A percentile compares a stretch with the other conserved stretches of the same genome.
Conservation (phyloP, 2,113 vertebrate species). For the Lasiurus cinereus region DNA sequence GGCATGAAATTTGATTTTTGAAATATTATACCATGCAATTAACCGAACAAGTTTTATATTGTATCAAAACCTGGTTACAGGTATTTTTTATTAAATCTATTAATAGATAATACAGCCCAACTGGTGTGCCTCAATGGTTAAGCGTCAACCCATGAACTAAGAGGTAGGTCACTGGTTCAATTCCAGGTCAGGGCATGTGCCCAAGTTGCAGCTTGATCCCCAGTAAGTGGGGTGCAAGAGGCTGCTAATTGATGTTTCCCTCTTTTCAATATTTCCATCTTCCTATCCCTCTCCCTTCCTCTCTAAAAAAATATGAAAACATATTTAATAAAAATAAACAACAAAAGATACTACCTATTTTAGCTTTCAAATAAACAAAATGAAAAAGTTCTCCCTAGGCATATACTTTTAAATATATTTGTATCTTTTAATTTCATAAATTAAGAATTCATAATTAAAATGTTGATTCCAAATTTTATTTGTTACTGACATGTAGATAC, state of each 20-base stretch:
- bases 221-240: no score
- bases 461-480: slow-evolving; percentile 68
- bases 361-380: slow-evolving; percentile 35
- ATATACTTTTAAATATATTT: slow-evolving; percentile 4
- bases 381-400: not conserved
- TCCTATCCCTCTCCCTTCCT: no score
- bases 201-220: no score
- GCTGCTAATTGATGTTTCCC: no score
- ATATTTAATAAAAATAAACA: no score
- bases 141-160: no score
- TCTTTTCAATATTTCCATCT: no score
- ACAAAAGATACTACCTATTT: not conserved
- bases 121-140: no score
- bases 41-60: slow-evolving; percentile 11
- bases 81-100: slow-evolving; percentile 35
- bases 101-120: not conserved
- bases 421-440: slow-evolving; percentile 27
- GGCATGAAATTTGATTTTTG: not conserved
- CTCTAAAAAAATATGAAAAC: no score
- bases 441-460: slow-evolving; percentile 9
- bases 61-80: slow-evolving; percentile 51
- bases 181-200: no score
- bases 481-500: slow-evolving; percentile 68
- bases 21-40: not conserved
- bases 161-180: no score